Base-by-base conservation (phyloP, 2,888 invertebrate species). In the Dilophus febrilis region DNA sequence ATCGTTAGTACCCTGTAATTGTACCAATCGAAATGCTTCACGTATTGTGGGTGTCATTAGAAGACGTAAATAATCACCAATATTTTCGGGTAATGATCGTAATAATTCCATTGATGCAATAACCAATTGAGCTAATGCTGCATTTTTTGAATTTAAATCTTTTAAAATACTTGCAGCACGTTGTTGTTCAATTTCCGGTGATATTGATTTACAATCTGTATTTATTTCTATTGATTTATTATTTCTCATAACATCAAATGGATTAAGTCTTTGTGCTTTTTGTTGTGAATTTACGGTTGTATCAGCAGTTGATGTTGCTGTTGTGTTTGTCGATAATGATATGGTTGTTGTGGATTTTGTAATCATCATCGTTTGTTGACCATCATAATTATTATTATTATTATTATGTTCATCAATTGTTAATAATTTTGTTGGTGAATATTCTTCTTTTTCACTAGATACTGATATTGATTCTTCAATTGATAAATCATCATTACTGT, bases 91-190 rank as follows among this genome's bases (percentile, higher is more conserved):
- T 51, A 82, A 66, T 6, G 74, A 71, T 18, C 75, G 61, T 11
- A 76, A 67, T 48, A 90, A 67, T 54, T 90, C 87, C 55, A 92
- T 72, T 46, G 85, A 79, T 17, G 85, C 83, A 56, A 82, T 79
- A 49, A 92, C 68, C 50, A 87, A 77, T 58, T 91, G 87, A 22
- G 85, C 80, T 65, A 87, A 77, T 16, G 88, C 83, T 41, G 76
- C 74, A 44, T 83, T 71, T 54, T 82, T 84, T 14, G 87, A 85
- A 53, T 90, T 90, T 40, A 80, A 77, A 57, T 92, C 90, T 70
- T 84, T 88, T 46, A 78, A 74, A 44, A 87, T 82, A 51, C 87
- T 86, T 36, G 77, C 67, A 39, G 77, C 72, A 48, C 85, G 71
- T 54, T 88, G 86, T 49, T 81, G 79, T 51, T 85, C 84, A 40